Base-by-base conservation (phyloP, 1,140 invertebrate genomes). In the Cataglyphis hispanica region DNA sequence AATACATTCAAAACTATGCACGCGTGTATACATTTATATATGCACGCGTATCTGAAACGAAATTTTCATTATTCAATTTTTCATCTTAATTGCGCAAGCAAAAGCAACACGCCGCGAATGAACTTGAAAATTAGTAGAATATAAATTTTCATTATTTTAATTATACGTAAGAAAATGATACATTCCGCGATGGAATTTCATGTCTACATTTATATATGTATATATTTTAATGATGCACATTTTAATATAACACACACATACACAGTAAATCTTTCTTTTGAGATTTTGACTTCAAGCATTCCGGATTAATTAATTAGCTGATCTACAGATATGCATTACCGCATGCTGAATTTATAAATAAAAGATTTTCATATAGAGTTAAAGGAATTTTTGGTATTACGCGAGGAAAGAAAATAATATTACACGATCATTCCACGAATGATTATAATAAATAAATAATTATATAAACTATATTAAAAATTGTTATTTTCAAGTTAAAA, bases 1-100 rank as follows among this genome's bases (percentile, higher is more conserved):
- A 70, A 34, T 70, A 63, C 84, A 74, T 40, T 72, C 61, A 46
- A 27, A 58, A 56, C 34, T 66, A 66, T 53, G 56, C 72, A 22
- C 10, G 60, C n/a, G 25, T 70, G 37, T 11, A 50, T 50, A 19
- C 46, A 16, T 50, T 19, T 50, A 50, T 50, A 50, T 50, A 50
- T 3, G n/a, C 27, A 31, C 22, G 27, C 37, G 25, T 16, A 25
- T 31, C n/a, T n/a, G 27, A 16, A 10, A n/a, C 31, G 43, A 66
- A 16, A 13, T 43, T 50, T 66, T 25, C 43, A 56, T 34, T 66
- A 69, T 53, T 80, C 43, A 53, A 50, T 69, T 80, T 78, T 80
- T 40, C 34, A 13, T 8, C n/a, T 37, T 67, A 53, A 69, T 69
- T 56, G 43, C 63, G 19, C 63, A 31, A 80, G 40, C 60, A 11